These are phyloP conservation scores for Thera obeliscata DNA, from an alignment of 2,888 invertebrate species.

Conservation along the genomic window DNA sequence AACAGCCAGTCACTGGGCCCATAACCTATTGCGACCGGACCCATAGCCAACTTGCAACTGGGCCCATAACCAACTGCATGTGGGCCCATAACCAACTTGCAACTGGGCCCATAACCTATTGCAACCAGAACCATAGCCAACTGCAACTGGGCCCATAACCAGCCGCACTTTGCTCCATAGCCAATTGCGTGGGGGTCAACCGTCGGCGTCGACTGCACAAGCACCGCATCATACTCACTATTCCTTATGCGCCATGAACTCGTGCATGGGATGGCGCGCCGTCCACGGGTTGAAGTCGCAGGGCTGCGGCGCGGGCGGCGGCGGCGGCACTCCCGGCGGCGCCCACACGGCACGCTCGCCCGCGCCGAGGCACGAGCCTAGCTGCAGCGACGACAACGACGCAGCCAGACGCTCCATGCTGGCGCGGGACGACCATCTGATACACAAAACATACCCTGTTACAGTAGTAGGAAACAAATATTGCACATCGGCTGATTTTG, in stretches of 20 bases:
- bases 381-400: conserved; percentile 58
- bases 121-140: no score
- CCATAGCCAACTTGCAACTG: no score
- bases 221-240: conserved; percentile 54
- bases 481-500: no score
- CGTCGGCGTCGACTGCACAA: background rate
- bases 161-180: background rate
- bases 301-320: conserved; percentile 44
- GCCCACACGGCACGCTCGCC: conserved; percentile 62
- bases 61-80: no score
- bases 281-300: conserved; percentile 77
- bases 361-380: conserved; percentile 47
- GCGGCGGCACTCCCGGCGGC: conserved; percentile 47
- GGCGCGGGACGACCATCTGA: conserved; percentile 60
- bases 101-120: no score
- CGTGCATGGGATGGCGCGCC: conserved; percentile 69
- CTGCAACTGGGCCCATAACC: no score
- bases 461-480: background rate
- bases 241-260: conserved; percentile 63
- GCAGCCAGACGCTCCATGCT: conserved; percentile 59
- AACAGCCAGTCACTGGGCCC: no score
- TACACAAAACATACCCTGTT: background rate
- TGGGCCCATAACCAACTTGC: no score
- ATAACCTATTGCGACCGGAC: no score
- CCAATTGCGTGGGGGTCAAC: background rate